Percentiles rank a stretch among this genome's conserved stretches.
Conservation (phyloP, 2,113 vertebrate genomes). For the Protobothrops flavoviridis region DNA sequence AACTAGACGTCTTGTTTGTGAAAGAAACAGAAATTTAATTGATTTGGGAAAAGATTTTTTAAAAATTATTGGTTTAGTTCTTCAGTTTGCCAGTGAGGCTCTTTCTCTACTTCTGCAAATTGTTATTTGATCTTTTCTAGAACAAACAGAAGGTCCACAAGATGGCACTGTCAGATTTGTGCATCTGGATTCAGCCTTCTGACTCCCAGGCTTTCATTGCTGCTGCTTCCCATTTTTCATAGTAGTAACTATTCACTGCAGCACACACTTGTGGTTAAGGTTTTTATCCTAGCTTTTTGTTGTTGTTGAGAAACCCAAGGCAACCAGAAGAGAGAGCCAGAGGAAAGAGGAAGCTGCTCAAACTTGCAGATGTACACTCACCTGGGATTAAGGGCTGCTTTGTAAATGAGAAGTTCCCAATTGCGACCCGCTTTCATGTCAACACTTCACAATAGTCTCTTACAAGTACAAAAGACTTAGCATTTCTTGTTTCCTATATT, state of each 20-base stretch:
- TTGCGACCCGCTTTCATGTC: background rate
- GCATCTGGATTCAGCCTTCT: constrained; percentile 13
- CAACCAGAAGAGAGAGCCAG: background rate
- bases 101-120: background rate
- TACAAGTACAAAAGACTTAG: background rate
- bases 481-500: background rate
- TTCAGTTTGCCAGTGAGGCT: background rate
- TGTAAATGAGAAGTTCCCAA: background rate
- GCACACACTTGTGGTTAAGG: background rate
- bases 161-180: constrained; percentile 70
- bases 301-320: background rate
- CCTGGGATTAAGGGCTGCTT: background rate
- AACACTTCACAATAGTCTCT: background rate
- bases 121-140: background rate
- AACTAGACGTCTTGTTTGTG: background rate
- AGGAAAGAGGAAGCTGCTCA: background rate
- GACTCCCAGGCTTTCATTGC: constrained; percentile 24
- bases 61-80: background rate
- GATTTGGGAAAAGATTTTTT: background rate
- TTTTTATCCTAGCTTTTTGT: background rate
- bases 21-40: background rate
- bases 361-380: background rate
- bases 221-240: background rate
- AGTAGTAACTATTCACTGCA: background rate
- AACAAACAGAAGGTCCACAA: constrained; percentile 47